These are phyloP conservation scores for Ichneumoninae sp. DNA, from an alignment of 2,888 invertebrate species.

Conservation along the genomic window DNA sequence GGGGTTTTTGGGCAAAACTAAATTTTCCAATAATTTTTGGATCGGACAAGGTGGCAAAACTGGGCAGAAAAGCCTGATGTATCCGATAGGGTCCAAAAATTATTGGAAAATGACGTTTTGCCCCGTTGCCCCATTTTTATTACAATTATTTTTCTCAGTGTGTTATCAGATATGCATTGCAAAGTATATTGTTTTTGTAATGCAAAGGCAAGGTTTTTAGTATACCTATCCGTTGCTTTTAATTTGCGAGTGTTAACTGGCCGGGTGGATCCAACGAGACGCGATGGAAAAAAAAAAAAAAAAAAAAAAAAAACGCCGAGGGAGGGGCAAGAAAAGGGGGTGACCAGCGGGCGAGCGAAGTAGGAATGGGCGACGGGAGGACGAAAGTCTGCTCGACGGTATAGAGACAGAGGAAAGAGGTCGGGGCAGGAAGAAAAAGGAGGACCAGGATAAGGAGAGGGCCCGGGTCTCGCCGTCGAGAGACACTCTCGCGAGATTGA, in stretches of 20 bases:
- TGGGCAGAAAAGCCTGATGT: too few relatives aligned
- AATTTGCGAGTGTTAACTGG: conserved; percentile 23
- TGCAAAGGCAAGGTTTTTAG: conserved; percentile 11
- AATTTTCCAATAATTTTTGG: too few relatives aligned
- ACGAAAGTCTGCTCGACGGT: conserved; percentile 51
- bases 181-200: conserved; percentile 4
- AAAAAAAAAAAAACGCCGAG: too few relatives aligned
- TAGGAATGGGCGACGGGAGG: conserved; percentile 45
- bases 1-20: too few relatives aligned
- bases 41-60: too few relatives aligned
- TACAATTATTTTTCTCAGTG: too few relatives aligned
- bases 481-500: conserved; percentile 83
- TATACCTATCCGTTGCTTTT: conserved; percentile 1
- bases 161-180: neutral
- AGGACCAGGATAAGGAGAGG: conserved; percentile 39
- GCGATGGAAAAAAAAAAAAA: conserved; percentile 15
- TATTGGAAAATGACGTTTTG: too few relatives aligned
- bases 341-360: conserved; percentile 33
- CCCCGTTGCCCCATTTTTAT: too few relatives aligned
- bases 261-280: conserved; percentile 10
- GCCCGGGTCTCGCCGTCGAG: conserved; percentile 67
- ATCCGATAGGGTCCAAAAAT: too few relatives aligned
- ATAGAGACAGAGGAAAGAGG: conserved; percentile 62
- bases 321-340: too few relatives aligned
- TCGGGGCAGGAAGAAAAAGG: conserved; percentile 32